Percentiles rank a stretch among this genome's conserved stretches.
phyloP scores from a whole-genome alignment of 2,113 vertebrate species.

The Tinamus guttatus region DNA sequence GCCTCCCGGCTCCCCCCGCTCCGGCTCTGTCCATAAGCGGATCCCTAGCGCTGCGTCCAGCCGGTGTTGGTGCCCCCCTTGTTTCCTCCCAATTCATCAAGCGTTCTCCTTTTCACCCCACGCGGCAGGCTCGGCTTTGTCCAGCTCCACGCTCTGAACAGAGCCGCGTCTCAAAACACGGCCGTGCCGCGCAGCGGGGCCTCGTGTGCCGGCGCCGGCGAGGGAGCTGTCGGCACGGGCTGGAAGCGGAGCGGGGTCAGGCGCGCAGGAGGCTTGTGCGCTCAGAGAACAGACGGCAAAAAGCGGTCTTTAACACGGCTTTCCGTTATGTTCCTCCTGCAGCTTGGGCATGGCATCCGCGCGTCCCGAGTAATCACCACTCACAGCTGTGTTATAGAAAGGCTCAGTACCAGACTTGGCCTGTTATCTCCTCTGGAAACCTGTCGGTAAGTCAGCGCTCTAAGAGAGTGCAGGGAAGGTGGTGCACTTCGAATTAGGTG shows the following conservation, averaged over 20 bases:
- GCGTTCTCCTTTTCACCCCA: too few relatives aligned
- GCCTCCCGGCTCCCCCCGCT: neutral
- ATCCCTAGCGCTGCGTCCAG: neutral
- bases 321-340: neutral
- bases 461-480: neutral
- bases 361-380: neutral
- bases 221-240: neutral
- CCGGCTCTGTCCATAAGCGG: accelerated
- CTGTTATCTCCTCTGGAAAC: neutral
- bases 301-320: neutral
- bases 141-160: too few relatives aligned
- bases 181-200: too few relatives aligned
- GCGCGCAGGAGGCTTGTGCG: too few relatives aligned
- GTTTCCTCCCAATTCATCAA: accelerated
- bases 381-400: neutral
- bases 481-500: neutral
- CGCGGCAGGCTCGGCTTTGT: too few relatives aligned
- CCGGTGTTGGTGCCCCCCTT: accelerated
- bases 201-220: too few relatives aligned
- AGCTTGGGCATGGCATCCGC: neutral
- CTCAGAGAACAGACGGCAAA: neutral
- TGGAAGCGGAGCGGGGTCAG: neutral
- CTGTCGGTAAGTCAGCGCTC: neutral
- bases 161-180: too few relatives aligned
- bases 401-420: too few relatives aligned